These are phyloP conservation scores for Sericinus montela DNA, from an alignment of 2,888 invertebrate species.

Conservation along the genomic window DNA sequence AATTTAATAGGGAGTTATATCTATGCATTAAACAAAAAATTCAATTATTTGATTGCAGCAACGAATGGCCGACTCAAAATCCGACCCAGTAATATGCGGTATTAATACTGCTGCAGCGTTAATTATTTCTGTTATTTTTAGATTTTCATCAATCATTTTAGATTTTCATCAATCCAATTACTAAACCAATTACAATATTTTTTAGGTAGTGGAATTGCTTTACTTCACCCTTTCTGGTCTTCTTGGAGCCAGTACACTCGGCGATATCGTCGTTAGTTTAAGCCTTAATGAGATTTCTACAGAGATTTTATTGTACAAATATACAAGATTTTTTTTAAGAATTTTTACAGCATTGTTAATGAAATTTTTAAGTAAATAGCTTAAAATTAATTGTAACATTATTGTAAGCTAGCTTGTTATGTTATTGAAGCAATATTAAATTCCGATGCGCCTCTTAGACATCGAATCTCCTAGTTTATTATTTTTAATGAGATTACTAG, in stretches of 20 bases:
- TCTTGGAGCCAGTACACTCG: not conserved
- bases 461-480: constrained; percentile 66
- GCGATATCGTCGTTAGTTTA: not conserved
- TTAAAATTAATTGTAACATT: constrained; percentile 9
- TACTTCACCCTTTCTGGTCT: not conserved
- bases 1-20: too few species aligned
- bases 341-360: constrained; percentile 65
- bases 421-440: constrained; percentile 42
- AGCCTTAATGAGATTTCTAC: not conserved
- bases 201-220: too few species aligned
- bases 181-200: too few species aligned
- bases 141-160: too few species aligned
- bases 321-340: constrained; percentile 53
- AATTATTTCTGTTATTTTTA: too few species aligned
- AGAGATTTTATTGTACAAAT: constrained; percentile 49
- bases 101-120: too few species aligned
- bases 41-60: too few species aligned
- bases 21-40: too few species aligned
- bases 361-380: constrained; percentile 15
- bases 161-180: too few species aligned
- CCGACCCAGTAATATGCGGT: too few species aligned
- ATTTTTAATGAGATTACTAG: constrained; percentile 71
- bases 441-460: constrained; percentile 32
- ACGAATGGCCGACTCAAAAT: too few species aligned
- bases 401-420: constrained; percentile 24